Evolutionary conservation across 1,140 invertebrate genomes (phyloP), one percentile per base, ranked within the genome.

Genomic region (Diachasmimorpha longicaudata): DNA sequence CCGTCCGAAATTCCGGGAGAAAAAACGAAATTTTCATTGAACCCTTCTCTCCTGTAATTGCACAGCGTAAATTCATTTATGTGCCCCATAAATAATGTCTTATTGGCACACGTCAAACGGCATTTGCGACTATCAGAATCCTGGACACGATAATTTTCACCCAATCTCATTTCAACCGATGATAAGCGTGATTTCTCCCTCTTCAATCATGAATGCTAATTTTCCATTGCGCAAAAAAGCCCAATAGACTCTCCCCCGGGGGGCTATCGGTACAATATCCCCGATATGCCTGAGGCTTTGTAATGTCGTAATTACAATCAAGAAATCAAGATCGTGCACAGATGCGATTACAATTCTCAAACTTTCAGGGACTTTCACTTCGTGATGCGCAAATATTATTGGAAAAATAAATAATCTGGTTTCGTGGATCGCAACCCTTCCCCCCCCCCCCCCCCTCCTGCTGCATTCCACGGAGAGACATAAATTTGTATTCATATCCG

Each of bases 311-410:
- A 68, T 68, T 36, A 68, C 58, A 63, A 63, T 63, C 58, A 23
- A 63, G 58, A 63, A 63, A 63, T 68, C 66, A 68, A 68, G 66
- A 68, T 68, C 31, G 66, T 68, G 14, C 66, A 37, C 66, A 36
- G 66, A 36, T 68, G 13, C 36, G 66, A 68, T 68, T 63, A 63
- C 21, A n/a, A 58, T 58, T 58, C 52, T 19, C 19, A 58, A 58
- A 58, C 52, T 19, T 58, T 58, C 52, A 19, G n/a, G 52, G 11
- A 72, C 70, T 72, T 72, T 72, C 70, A 72, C 70, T 72, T 72
- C 46, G 70, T 58, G 44, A 72, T 52, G 31, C 70, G 31, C 46
- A 23, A 48, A 70, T 46, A 70, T 25, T 14, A 25, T 25, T 63
- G 19, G 58, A 63, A 63, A 31, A 63, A 63, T 63, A 31, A 23